These are phyloP conservation scores for Drosophila melanica DNA, from an alignment of 1,140 invertebrate genomes.

Conservation along the genomic window DNA sequence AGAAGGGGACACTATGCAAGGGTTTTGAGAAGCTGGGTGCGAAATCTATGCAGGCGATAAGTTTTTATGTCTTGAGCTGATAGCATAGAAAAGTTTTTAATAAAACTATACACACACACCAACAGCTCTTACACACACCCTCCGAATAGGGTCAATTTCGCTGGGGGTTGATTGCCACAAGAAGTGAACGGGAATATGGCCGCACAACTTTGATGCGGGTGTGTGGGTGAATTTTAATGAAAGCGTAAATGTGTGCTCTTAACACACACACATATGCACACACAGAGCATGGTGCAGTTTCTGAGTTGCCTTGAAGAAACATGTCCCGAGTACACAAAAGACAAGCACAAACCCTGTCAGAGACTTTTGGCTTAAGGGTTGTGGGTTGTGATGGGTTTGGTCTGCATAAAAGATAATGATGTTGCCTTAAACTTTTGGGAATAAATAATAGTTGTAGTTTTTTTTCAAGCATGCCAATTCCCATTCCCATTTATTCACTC, in stretches of 20 bases:
- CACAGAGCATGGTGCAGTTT: conserved; percentile 1
- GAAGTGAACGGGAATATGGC: conserved; percentile 66
- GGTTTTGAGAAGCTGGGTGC: conserved; percentile 18
- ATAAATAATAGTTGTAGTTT: conserved; percentile 81
- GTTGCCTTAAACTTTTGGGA: conserved; percentile 83
- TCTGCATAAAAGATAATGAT: conserved; percentile 83
- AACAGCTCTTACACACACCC: conserved; percentile 15
- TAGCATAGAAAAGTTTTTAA: conserved; percentile 80
- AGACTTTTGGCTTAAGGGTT: conserved; percentile 24
- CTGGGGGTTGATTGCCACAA: conserved; percentile 51
- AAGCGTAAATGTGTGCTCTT: conserved; percentile 39
- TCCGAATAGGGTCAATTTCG: conserved; percentile 21
- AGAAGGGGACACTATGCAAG: conserved; percentile 2
- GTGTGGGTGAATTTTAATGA: conserved; percentile 59
- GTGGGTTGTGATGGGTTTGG: conserved; percentile 31
- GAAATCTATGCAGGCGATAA: conserved; percentile 67
- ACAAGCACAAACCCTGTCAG: conserved; percentile 27
- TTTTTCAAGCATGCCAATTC: conserved; percentile 21
- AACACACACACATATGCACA: conserved; percentile 5
- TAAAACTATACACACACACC: conserved; percentile 47
- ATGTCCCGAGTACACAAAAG: conserved; percentile 29
- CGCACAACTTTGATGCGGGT: conserved; percentile 71
- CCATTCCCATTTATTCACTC: conserved; percentile 1
- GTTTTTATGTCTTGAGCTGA: conserved; percentile 82
- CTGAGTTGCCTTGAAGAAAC: conserved; percentile 66